phyloP scores from a whole-genome alignment of 1,140 invertebrate species.

The Ooceraea biroi region DNA sequence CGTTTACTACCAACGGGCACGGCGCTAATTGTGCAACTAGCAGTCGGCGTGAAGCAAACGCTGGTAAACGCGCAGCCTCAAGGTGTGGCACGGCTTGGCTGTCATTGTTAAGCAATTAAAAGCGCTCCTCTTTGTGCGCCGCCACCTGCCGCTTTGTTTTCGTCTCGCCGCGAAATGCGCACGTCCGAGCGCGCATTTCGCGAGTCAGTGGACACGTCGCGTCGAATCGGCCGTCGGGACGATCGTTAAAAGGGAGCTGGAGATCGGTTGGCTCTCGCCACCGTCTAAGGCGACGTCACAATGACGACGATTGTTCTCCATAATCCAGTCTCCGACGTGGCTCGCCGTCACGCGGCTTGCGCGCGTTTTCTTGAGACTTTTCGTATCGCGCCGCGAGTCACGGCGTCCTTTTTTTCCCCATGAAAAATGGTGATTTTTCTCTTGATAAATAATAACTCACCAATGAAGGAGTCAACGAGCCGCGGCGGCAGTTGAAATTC shows the following conservation, averaged over 20 bases:
- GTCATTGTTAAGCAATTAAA: slow-evolving; percentile 85
- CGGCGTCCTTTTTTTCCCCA: no score
- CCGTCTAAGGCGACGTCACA: neutral
- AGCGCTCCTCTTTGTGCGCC: slow-evolving; percentile 79
- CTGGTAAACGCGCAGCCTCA: slow-evolving; percentile 74
- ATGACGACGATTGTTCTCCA: neutral
- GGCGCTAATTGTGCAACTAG: slow-evolving; percentile 62
- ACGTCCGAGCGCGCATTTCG: slow-evolving; percentile 79
- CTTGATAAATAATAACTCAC: slow-evolving; percentile 4
- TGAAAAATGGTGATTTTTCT: neutral
- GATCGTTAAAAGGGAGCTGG: neutral
- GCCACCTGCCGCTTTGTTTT: slow-evolving; percentile 82
- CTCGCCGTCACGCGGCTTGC: no score
- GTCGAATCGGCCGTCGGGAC: slow-evolving; percentile 12
- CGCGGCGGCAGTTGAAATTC: slow-evolving; percentile 45
- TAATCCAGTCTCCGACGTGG: neutral
- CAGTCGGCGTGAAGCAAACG: slow-evolving; percentile 47
- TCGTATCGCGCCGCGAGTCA: no score
- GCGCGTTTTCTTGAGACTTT: no score
- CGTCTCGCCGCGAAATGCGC: slow-evolving; percentile 69
- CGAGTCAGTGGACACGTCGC: slow-evolving; percentile 81
- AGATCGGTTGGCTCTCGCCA: slow-evolving; percentile 11
- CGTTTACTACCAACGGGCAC: slow-evolving; percentile 44
- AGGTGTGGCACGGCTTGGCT: slow-evolving; percentile 79
- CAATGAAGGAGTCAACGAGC: slow-evolving; percentile 30